Conservation (phyloP, 2,113 vertebrate species). For the Solea senegalensis region DNA sequence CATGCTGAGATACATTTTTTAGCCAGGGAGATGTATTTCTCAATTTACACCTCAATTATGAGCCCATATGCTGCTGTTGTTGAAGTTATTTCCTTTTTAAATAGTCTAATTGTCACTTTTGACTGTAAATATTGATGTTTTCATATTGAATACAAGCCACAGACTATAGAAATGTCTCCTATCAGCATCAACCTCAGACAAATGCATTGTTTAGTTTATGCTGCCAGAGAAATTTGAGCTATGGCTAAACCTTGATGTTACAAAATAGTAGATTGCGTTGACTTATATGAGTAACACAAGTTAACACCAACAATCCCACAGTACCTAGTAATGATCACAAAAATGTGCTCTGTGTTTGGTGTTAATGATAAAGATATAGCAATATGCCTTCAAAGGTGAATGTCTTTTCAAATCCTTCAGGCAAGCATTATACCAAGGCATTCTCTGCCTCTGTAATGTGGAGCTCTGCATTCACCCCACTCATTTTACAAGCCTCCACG, state of each 20-base stretch:
- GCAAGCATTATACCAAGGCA: too few relatives aligned
- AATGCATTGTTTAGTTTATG: background rate
- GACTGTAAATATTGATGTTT: background rate
- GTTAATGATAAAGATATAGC: too few relatives aligned
- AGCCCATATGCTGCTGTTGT: constrained; percentile 8
- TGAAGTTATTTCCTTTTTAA: constrained; percentile 7
- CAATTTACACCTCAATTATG: background rate
- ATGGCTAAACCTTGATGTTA: background rate
- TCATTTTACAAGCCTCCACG: background rate
- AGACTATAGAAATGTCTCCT: background rate
- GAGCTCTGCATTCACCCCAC: background rate
- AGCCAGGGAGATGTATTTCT: constrained; percentile 29
- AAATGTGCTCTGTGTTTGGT: too few relatives aligned
- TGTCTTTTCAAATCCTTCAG: too few relatives aligned
- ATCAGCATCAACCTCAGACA: too few relatives aligned
- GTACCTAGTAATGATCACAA: too few relatives aligned
- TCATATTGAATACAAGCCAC: background rate
- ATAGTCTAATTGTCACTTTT: constrained; percentile 1
- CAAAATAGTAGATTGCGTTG: too few relatives aligned
- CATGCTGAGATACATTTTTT: constrained; percentile 52
- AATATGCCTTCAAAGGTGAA: too few relatives aligned
- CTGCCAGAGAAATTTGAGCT: background rate
- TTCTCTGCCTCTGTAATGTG: background rate
- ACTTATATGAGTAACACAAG: too few relatives aligned
- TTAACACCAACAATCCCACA: too few relatives aligned